Percentiles rank a stretch among this genome's conserved stretches.
These are phyloP conservation scores for Lymantria dispar DNA, from an alignment of 2,888 invertebrate genomes.

Conservation along the genomic window DNA sequence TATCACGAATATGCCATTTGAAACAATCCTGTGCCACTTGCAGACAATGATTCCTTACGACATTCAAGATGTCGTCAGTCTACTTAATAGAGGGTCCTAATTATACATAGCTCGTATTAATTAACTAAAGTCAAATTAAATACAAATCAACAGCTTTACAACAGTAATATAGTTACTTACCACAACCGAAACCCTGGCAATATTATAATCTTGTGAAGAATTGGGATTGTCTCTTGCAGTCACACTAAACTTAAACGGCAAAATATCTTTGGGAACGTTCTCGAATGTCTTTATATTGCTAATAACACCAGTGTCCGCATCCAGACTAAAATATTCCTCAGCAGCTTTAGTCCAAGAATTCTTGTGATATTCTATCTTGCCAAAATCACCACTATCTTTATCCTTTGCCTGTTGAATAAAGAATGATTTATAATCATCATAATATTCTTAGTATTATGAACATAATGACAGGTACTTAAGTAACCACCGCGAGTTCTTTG, in stretches of 20 bases:
- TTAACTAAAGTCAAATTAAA: not conserved
- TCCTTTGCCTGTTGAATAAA: conserved; percentile 86
- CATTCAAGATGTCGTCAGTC: no score
- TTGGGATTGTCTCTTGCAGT: conserved; percentile 89
- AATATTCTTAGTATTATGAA: no score
- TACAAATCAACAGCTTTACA: not conserved
- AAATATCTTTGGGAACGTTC: conserved; percentile 80
- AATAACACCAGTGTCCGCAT: conserved; percentile 88
- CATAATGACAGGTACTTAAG: no score
- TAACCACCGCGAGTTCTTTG: no score
- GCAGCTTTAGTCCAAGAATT: conserved; percentile 73
- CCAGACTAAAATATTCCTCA: conserved; percentile 87
- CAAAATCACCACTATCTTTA: conserved; percentile 91
- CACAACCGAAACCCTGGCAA: conserved; percentile 84
- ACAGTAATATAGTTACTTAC: conserved; percentile 72
- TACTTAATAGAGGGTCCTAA: no score
- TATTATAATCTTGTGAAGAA: conserved; percentile 83
- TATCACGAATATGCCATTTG: no score
- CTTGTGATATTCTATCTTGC: conserved; percentile 87
- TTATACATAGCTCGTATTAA: no score
- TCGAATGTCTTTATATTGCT: conserved; percentile 89
- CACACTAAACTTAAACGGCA: conserved; percentile 89
- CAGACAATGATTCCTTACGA: no score
- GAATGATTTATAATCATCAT: not conserved
- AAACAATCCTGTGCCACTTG: no score